Conservation (phyloP, 23 tunicate species). For the Styela clava region DNA sequence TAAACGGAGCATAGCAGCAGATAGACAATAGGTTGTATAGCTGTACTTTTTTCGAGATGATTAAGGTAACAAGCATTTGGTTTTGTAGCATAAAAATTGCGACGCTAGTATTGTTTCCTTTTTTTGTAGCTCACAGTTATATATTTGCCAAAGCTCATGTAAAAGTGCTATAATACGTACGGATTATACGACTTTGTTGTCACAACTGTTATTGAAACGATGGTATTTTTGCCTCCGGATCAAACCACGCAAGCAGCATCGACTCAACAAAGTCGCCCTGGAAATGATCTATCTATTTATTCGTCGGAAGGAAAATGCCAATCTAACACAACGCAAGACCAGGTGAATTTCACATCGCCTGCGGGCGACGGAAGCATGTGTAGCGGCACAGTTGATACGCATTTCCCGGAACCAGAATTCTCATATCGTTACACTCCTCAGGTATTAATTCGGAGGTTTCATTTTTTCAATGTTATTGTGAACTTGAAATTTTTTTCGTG, state of each 20-base stretch:
- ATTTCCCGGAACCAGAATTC: neutral
- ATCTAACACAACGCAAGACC: slow-evolving; percentile 3
- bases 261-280: neutral
- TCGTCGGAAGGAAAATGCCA: neutral
- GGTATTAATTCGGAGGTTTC: too few species aligned
- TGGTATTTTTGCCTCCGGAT: slow-evolving; percentile 22
- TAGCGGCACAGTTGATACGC: neutral
- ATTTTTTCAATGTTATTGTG: too few species aligned
- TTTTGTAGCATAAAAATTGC: too few species aligned
- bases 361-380: slow-evolving; percentile 8
- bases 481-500: too few species aligned
- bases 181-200: neutral
- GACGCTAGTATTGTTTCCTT: too few species aligned
- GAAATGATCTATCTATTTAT: neutral
- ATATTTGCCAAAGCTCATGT: neutral
- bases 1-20: too few species aligned
- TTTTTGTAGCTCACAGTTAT: too few species aligned
- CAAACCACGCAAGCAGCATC: neutral
- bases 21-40: too few species aligned
- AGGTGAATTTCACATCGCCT: neutral
- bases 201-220: neutral
- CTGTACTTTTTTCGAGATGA: too few species aligned
- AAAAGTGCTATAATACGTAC: neutral
- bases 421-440: slow-evolving; percentile 7
- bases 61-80: too few species aligned